A percentile compares a stretch with the other conserved stretches of the same genome.
Evolutionary conservation across 1,140 invertebrate species (phyloP).

Genomic region (Globodera ellingtonae): DNA sequence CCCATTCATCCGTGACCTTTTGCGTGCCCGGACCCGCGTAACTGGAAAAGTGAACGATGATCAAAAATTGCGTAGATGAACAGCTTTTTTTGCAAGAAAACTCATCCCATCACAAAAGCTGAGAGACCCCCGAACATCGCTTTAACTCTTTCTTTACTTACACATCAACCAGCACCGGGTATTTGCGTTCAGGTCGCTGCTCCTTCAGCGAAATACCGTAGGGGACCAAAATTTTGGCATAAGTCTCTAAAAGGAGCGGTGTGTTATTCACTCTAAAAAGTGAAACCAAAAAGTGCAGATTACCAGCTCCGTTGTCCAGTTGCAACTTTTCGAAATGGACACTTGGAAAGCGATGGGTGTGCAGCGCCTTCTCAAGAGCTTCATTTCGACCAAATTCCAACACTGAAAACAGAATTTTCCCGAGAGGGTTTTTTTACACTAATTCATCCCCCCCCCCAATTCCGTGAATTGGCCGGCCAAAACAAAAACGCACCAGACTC

Average conservation of each 20-base stretch:
- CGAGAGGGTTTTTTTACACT: neutral
- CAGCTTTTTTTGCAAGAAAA: neutral
- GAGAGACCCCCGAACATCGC: no score
- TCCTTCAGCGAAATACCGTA: slow-evolving; percentile 34
- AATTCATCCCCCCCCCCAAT: neutral
- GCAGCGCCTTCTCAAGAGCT: slow-evolving; percentile 43
- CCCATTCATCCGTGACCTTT: slow-evolving; percentile 57
- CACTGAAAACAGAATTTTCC: slow-evolving; percentile 13
- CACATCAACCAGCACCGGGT: slow-evolving; percentile 52
- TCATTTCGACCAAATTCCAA: slow-evolving; percentile 46
- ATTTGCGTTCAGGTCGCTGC: slow-evolving; percentile 37
- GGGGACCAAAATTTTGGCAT: slow-evolving; percentile 50
- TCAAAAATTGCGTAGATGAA: no score
- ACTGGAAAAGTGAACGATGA: slow-evolving; percentile 23
- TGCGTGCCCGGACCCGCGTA: slow-evolving; percentile 56
- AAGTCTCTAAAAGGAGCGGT: slow-evolving; percentile 27
- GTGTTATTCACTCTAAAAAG: no score
- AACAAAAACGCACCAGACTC: neutral
- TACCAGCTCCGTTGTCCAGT: slow-evolving; percentile 44
- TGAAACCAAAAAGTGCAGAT: neutral
- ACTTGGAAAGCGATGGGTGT: slow-evolving; percentile 41
- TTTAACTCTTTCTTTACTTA: slow-evolving; percentile 21
- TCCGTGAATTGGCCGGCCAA: no score
- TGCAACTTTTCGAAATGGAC: slow-evolving; percentile 54
- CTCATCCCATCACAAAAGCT: neutral